Evolutionary conservation across 2,888 invertebrate species (phyloP), one percentile per base, ranked within the genome.

Genomic region (Plagodis dolabraria): DNA sequence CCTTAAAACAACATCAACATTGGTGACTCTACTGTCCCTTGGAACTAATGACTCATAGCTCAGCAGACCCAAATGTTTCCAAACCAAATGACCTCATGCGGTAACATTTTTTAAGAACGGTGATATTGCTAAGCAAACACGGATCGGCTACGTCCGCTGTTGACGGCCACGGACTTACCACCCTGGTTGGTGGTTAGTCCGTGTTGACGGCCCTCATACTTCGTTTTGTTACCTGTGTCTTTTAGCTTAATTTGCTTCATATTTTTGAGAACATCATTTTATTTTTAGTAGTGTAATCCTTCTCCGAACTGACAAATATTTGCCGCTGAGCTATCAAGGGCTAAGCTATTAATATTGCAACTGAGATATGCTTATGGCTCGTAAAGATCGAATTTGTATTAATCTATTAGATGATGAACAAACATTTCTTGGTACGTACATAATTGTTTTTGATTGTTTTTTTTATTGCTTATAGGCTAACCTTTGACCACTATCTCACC

Each of bases 31-130:
- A 61, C 43, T 42, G 49, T 60, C 74, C 75, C 77, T 77, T 72
- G 70, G 66, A 48, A 57, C 64, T 64, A 65, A 61, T 80, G 77
- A 77, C 35, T 61, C 60, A 61, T 47, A 46, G 42, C 47, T 55
- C 49, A 46, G 36, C 47, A 54, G 68, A 64, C 72, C 76, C 75
- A 65, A 79, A 80, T 78, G 70, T 79, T 80, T 77, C 79, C 75
- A 78, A 82, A 80, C 72, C 60, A 69, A 76, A 80, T 83, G 85
- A 85, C 82, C 83, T 83, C 82, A 85, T 77, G 76, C 78, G 76
- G 73, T 73, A 76, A 76, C 71, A 74, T 72, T 76, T 75, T 61
- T 76, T 73, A 71, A 76, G 74, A 74, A 74, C 72, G 71, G 70
- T 76, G 66, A 72, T 74, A 79, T 69, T 70, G 64, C 69, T 68